phyloP scores from a whole-genome alignment of 2,113 vertebrate species.

The Spea bombifrons region DNA sequence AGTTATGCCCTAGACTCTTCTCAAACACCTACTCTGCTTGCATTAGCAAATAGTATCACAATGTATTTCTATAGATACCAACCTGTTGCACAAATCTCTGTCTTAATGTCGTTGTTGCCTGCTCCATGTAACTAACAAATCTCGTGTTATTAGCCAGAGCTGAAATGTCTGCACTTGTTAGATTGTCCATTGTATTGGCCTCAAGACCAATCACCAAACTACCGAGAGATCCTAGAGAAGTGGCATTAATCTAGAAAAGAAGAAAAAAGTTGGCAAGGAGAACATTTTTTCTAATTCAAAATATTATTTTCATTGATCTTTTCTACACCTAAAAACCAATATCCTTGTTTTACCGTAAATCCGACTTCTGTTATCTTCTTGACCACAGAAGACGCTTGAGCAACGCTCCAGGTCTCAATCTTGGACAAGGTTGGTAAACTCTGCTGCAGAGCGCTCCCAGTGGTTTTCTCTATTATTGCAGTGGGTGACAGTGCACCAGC shows the following conservation, averaged over 20 bases:
- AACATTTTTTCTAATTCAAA: background rate
- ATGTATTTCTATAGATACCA: background rate
- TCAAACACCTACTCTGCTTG: too few relatives aligned
- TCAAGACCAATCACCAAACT: slow-evolving; percentile 24
- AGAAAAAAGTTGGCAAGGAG: background rate
- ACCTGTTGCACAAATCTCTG: slow-evolving; percentile 40
- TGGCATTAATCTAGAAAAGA: slow-evolving; percentile 28
- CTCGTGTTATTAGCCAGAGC: background rate
- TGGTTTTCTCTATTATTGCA: slow-evolving; percentile 1
- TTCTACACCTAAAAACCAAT: too few relatives aligned
- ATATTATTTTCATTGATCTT: background rate
- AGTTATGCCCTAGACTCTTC: too few relatives aligned
- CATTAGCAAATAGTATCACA: too few relatives aligned
- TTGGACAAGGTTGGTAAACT: slow-evolving; percentile 23
- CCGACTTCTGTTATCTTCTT: slow-evolving; percentile 23
- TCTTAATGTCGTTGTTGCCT: slow-evolving; percentile 3
- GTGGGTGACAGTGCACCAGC: slow-evolving; percentile 24
- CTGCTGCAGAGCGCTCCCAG: background rate
- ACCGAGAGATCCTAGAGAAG: slow-evolving; percentile 14
- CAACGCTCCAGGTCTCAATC: slow-evolving; percentile 26
- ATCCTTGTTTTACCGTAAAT: slow-evolving; percentile 27
- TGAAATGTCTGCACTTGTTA: background rate
- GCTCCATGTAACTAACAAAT: slow-evolving; percentile 21
- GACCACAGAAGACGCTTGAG: slow-evolving; percentile 44
- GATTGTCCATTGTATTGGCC: background rate